Base-by-base conservation (phyloP, 64 coral and sea anemone species). In the Exaiptasia diaphana region DNA sequence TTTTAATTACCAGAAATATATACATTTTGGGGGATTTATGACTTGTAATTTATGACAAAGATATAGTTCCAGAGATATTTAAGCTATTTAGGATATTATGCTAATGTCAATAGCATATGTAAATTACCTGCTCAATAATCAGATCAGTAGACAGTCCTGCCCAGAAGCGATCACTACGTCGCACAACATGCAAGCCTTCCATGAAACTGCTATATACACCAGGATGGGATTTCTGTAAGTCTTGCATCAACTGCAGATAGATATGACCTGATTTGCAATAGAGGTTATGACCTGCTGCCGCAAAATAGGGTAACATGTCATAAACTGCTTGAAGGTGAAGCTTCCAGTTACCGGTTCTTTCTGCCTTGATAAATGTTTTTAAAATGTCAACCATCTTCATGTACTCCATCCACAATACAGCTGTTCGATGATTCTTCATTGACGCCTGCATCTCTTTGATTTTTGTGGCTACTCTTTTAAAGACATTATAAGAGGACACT, bases 361-460 rank as follows among this genome's bases (percentile, higher is more conserved):
- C 74, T 0, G 74, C 74, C 22, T 53, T 54, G 74, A 77, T 77
- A 57, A 57, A 57, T 23, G 23, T 1, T 0, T 21, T 42, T 13
- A 77, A 38, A n/a, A 77, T 1, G 28, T 53, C 74, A 4, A 77
- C 23, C 49, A 56, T 77, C 9, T 57, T 29, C 74, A 77, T 77
- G 33, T 71, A 71, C 12, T 41, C n/a, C 17, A 71, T 1, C 67
- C 67, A 71, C 9, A 71, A 35, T 37, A 37, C 67, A 21, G 67
- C 67, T 1, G 67, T 71, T 25, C 67, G 67, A 11, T 18, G 29
- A 1, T 40, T 38, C 20, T 71, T 17, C 49, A 52, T 12, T 12
- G 49, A 9, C n/a, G n/a, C n/a, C n/a, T n/a, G n/a, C n/a, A n/a
- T n/a, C n/a, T n/a, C n/a, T n/a, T n/a, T n/a, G n/a, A n/a, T n/a